These are phyloP conservation scores for Cebuella pygmaea DNA, from an alignment of 2,797 vertebrate species.

Conservation along the genomic window DNA sequence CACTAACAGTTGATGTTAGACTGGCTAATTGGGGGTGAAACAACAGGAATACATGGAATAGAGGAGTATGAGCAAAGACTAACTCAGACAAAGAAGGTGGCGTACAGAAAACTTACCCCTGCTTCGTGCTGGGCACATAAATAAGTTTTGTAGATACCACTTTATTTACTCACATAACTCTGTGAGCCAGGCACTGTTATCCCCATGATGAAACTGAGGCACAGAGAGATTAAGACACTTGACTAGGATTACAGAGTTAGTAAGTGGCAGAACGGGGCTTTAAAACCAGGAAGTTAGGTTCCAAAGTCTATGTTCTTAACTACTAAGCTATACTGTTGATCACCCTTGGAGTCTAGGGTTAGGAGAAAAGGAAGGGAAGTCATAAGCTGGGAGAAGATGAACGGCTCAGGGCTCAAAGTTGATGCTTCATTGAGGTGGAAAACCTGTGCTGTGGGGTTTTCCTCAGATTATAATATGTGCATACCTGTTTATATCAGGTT, in stretches of 20 bases:
- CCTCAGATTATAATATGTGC: neutral
- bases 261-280: neutral
- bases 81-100: neutral
- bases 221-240: neutral
- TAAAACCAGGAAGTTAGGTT: neutral
- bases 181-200: neutral
- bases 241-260: neutral
- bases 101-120: neutral
- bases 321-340: neutral
- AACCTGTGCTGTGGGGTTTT: neutral
- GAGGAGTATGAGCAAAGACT: neutral
- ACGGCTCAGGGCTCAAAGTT: neutral
- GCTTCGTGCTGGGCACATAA: neutral
- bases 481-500: neutral
- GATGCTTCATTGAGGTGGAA: neutral
- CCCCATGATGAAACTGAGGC: neutral
- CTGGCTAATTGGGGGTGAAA: neutral
- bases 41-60: neutral
- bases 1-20: neutral
- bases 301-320: neutral
- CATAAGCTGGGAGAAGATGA: neutral
- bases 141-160: neutral
- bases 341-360: neutral
- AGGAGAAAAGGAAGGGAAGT: neutral
- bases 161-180: neutral